Base-by-base conservation (phyloP, 1,140 invertebrate genomes). In the Oncopeltus fasciatus region DNA sequence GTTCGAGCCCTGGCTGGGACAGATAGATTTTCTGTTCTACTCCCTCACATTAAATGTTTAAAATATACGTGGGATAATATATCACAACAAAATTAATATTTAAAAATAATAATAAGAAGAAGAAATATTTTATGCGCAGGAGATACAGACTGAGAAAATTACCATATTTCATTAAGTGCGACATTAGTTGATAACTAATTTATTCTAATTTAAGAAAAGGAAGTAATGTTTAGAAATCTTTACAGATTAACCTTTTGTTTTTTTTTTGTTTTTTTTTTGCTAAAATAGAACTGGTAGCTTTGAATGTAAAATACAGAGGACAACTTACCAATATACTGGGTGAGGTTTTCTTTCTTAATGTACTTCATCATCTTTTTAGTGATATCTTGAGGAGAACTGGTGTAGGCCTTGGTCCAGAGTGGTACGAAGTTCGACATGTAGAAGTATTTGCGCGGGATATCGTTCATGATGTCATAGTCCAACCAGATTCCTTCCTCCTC, bases 371-470 rank as follows among this genome's bases (percentile, higher is more conserved):
- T 20, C 0, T 65, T 51, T 28, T 46, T 47, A 20, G 29, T 38
- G 1, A 61, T 28, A 9, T 27, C 14, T 1, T 47, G 14, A 1
- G 49, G 31, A n/a, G 46, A 9, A 24, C 20, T 26, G 47, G 71
- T 53, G n/a, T 62, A 29, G 1, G 61, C 44, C 24, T 58, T 73
- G 1, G 83, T 81, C 79, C 86, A 90, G 0, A 91, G 70, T 1
- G 89, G 88, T n/a, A 82, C 76, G 1, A 86, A 74, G 69, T 88
- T 89, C 24, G 84, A 83, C 0, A 83, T 75, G 66, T 84, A 90
- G 69, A 90, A 91, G 66, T 77, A 82, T 67, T 82, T 80, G 21
- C 73, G 66, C 4, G 59, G 62, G 44, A 66, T 67, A 20, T 64
- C 53, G 26, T 68, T 67, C 14, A 56, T 31, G 1, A 66, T 31